These are phyloP conservation scores for Calephelis virginiensis DNA, from an alignment of 1,140 invertebrate genomes.

Conservation along the genomic window DNA sequence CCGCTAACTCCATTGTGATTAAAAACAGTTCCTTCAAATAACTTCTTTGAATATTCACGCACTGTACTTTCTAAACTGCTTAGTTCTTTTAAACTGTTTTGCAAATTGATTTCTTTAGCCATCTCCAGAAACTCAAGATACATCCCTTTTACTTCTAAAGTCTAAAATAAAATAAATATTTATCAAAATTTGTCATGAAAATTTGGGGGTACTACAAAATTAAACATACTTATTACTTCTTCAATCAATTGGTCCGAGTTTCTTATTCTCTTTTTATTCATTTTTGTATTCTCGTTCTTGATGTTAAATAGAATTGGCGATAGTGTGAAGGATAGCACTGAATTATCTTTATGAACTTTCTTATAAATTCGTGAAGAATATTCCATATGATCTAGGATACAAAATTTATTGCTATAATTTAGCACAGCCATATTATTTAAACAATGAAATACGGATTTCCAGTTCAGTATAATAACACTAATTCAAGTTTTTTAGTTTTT, in stretches of 20 bases:
- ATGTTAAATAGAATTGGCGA: conserved; percentile 44
- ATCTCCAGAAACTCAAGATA: conserved; percentile 37
- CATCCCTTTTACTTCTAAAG: conserved; percentile 35
- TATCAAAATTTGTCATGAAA: background rate
- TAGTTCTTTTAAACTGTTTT: background rate
- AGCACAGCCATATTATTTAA: conserved; percentile 37
- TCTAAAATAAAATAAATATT: conserved; percentile 2
- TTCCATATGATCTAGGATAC: conserved; percentile 47
- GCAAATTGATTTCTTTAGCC: conserved; percentile 24
- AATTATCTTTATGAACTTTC: conserved; percentile 27
- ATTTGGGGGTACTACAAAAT: background rate
- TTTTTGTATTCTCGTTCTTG: conserved; percentile 28
- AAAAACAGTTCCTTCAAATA: conserved; percentile 54
- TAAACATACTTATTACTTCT: conserved; percentile 38
- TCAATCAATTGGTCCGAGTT: conserved; percentile 27
- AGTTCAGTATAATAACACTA: background rate
- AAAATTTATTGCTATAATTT: conserved; percentile 29
- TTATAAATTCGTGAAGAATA: conserved; percentile 41
- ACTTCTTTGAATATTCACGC: conserved; percentile 43
- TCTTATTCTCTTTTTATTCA: conserved; percentile 36
- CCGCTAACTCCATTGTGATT: conserved; percentile 45
- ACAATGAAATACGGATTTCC: background rate
- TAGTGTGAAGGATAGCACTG: conserved; percentile 25
- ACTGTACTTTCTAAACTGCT: conserved; percentile 36
- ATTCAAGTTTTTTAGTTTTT: background rate